Percentiles rank a stretch among this genome's conserved stretches.
These are phyloP conservation scores for Akabosia matsudoensis DNA, from an alignment of 1,140 invertebrate genomes.

Conservation along the genomic window DNA sequence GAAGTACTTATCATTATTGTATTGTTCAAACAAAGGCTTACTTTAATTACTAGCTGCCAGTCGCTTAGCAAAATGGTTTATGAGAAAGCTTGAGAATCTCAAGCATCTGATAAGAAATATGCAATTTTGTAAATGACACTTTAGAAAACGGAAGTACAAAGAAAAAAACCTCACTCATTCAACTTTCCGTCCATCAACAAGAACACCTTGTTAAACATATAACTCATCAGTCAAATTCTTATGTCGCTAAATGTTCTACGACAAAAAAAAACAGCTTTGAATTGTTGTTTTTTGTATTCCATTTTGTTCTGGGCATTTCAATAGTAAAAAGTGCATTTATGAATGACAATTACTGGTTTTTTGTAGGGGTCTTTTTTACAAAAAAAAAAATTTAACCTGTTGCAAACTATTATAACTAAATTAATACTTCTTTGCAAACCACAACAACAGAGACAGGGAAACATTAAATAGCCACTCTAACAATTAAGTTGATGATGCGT, in stretches of 20 bases:
- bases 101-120: background rate
- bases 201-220: too few relatives aligned
- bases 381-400: background rate
- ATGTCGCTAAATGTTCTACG: too few relatives aligned
- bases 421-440: too few relatives aligned
- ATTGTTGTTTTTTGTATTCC: too few relatives aligned
- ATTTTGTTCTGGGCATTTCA: too few relatives aligned
- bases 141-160: slow-evolving; percentile 21
- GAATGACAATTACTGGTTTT: background rate
- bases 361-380: too few relatives aligned
- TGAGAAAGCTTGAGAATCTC: slow-evolving; percentile 4
- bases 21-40: background rate
- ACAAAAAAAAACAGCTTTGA: too few relatives aligned
- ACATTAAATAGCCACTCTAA: background rate
- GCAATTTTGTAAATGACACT: background rate
- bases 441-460: background rate
- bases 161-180: background rate
- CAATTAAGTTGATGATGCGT: background rate
- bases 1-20: background rate
- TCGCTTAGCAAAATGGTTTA: background rate
- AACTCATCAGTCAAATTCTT: too few relatives aligned
- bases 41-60: background rate
- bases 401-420: background rate
- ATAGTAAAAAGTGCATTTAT: too few relatives aligned
- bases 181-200: background rate